phyloP scores from a whole-genome alignment of 2,113 vertebrate genomes.

The Toxostoma redivivum region DNA sequence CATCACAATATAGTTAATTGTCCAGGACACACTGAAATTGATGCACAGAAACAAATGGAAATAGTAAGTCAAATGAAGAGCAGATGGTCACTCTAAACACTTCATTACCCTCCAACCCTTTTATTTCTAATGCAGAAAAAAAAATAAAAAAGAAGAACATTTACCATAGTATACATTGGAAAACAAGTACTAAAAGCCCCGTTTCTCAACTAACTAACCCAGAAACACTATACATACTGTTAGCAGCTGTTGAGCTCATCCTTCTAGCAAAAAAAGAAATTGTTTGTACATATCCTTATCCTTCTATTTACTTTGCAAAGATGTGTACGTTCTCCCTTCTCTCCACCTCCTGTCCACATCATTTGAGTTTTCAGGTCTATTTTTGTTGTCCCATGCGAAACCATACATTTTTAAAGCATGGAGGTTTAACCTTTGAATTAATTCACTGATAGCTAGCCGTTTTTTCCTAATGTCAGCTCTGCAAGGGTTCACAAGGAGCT shows the following conservation, averaged over 20 bases:
- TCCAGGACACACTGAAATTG: slow-evolving; percentile 1
- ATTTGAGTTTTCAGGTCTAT: background rate
- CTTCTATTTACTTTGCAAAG: background rate
- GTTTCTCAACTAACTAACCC: background rate
- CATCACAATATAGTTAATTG: slow-evolving; percentile 11
- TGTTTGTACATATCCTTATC: background rate
- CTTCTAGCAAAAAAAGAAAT: background rate
- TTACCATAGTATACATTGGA: background rate
- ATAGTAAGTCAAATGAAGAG: slow-evolving; percentile 43
- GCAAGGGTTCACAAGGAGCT: background rate
- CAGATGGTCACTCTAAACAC: slow-evolving; percentile 42
- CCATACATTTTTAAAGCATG: background rate
- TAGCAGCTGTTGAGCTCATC: background rate
- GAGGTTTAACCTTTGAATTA: background rate
- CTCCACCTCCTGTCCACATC: background rate
- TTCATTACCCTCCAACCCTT: background rate
- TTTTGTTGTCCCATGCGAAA: background rate
- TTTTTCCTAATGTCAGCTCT: background rate
- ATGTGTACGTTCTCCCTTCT: fast-evolving
- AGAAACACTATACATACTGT: background rate
- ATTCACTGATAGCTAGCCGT: fast-evolving
- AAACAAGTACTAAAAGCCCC: background rate
- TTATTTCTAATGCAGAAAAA: background rate
- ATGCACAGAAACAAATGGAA: background rate
- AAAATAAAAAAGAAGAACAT: background rate